phyloP scores from a whole-genome alignment of 2,797 vertebrate genomes.

The Rhabdomys pumilio region DNA sequence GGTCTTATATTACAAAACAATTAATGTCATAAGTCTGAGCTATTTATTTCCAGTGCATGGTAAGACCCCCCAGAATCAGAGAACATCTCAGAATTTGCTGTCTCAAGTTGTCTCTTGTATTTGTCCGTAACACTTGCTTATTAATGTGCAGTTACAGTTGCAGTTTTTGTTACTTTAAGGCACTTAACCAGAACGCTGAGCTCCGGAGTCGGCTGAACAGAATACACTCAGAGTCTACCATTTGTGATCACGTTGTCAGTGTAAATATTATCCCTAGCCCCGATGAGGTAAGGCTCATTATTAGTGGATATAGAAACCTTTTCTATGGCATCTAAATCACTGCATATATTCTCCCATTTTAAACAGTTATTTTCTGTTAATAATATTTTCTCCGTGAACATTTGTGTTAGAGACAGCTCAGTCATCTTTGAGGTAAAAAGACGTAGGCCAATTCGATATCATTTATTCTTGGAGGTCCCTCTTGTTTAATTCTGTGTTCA shows the following conservation, averaged over 20 bases:
- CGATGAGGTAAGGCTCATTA: constrained; percentile 94
- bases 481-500: constrained; percentile 61
- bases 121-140: constrained; percentile 66
- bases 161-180: constrained; percentile 92
- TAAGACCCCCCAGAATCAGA: constrained; percentile 68
- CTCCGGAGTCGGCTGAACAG: constrained; percentile 98
- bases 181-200: constrained; percentile 98
- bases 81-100: constrained; percentile 52
- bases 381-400: neutral
- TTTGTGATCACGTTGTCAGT: constrained; percentile 98
- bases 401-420: constrained; percentile 53
- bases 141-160: constrained; percentile 88
- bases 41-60: constrained; percentile 60
- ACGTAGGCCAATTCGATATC: neutral
- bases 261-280: constrained; percentile 99
- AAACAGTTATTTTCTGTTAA: constrained; percentile 62
- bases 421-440: constrained; percentile 44
- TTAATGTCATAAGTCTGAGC: constrained; percentile 50
- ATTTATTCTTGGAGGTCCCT: constrained; percentile 46
- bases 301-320: constrained; percentile 81
- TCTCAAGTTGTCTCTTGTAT: constrained; percentile 24
- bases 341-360: constrained; percentile 73
- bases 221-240: constrained; percentile 98
- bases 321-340: constrained; percentile 62
- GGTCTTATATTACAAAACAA: constrained; percentile 30